Percentiles rank a stretch among this genome's conserved stretches.
phyloP scores from a whole-genome alignment of 2,888 invertebrate genomes.

The Colostygia pectinataria region DNA sequence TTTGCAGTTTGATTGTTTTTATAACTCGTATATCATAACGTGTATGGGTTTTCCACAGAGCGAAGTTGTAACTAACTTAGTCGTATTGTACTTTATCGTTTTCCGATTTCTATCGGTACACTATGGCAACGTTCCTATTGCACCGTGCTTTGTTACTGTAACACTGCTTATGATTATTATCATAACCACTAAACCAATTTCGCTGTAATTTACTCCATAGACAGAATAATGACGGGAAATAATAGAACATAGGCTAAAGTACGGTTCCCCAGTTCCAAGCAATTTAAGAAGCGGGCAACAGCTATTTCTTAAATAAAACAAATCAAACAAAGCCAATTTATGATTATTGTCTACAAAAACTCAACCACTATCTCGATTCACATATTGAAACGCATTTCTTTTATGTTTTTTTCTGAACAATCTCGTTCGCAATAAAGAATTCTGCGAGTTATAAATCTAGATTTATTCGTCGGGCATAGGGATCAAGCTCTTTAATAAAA shows the following conservation, averaged over 20 bases:
- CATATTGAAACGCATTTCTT: slow-evolving; percentile 23
- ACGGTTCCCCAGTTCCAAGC: too few relatives aligned
- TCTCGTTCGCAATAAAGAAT: slow-evolving; percentile 38
- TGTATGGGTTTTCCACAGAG: slow-evolving; percentile 1
- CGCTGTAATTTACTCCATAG: too few relatives aligned
- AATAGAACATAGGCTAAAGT: too few relatives aligned
- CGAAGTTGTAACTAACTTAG: slow-evolving; percentile 9
- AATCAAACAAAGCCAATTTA: neutral
- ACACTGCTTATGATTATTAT: too few relatives aligned
- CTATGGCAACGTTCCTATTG: slow-evolving; percentile 6
- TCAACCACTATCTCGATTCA: neutral
- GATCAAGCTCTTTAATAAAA: slow-evolving; percentile 31
- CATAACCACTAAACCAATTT: too few relatives aligned
- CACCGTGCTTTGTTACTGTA: too few relatives aligned
- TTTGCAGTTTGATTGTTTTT: too few relatives aligned
- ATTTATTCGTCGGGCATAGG: slow-evolving; percentile 40
- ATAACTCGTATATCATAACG: too few relatives aligned
- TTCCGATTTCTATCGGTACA: slow-evolving; percentile 14
- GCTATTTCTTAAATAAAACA: too few relatives aligned
- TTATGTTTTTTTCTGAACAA: slow-evolving; percentile 35
- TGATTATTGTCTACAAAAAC: slow-evolving; percentile 1
- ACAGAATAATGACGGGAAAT: too few relatives aligned
- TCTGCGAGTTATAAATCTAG: slow-evolving; percentile 42
- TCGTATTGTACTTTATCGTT: slow-evolving; percentile 11
- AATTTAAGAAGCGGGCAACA: too few relatives aligned